Evolutionary conservation across 2,113 vertebrate genomes (phyloP).

Genomic region (Pogona vitticeps): DNA sequence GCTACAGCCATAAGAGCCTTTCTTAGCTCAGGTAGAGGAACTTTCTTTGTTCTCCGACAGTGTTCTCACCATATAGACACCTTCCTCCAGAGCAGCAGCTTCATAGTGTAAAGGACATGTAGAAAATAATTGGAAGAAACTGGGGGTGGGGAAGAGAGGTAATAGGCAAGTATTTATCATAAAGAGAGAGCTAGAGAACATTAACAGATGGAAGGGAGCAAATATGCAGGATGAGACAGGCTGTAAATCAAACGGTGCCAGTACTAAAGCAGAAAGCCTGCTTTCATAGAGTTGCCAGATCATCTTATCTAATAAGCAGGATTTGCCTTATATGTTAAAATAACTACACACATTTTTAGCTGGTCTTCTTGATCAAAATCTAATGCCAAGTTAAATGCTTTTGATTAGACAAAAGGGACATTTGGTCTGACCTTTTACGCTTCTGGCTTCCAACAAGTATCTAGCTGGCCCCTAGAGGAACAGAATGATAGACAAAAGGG

Average conservation of each 20-base stretch:
- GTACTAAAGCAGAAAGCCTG: conserved; percentile 15
- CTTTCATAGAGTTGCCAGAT: conserved; percentile 20
- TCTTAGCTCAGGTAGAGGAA: neutral
- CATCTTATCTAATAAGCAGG: conserved; percentile 15
- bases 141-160: neutral
- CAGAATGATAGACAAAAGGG: too few relatives aligned
- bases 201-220: conserved; percentile 29
- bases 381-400: neutral
- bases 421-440: neutral
- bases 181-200: conserved; percentile 19
- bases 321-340: conserved; percentile 17
- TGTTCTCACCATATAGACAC: neutral
- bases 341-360: conserved; percentile 13
- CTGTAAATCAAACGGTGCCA: conserved; percentile 32
- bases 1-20: neutral
- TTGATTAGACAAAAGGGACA: neutral
- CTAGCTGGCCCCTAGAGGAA: too few relatives aligned
- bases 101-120: conserved; percentile 2
- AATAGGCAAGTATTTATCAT: conserved; percentile 34
- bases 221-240: conserved; percentile 32
- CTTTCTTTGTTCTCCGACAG: neutral
- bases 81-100: neutral
- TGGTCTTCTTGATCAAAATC: neutral
- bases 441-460: too few relatives aligned
- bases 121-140: conserved; percentile 20